Evolutionary conservation across 2,888 invertebrate species (phyloP), one percentile per base, ranked within the genome.

Genomic region (Coelopa pilipes): DNA sequence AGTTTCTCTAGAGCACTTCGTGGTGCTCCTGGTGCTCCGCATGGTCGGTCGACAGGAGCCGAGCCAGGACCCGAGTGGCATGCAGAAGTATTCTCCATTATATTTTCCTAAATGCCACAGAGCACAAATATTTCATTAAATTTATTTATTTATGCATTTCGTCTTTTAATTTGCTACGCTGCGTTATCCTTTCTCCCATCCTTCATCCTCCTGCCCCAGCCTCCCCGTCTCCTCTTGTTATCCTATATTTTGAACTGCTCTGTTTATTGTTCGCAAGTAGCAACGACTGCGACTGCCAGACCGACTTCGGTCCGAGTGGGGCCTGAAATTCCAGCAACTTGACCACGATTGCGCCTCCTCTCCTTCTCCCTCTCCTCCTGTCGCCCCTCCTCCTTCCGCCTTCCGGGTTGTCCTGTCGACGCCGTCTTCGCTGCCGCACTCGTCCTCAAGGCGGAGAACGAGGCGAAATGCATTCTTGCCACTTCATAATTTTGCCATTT

Each of bases 81-180:
- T 24, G 57, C 46, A 46, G 15, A n/a, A 70, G 59, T 24, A 24
- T 17, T 12, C 53, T 67, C 24, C 21, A 13, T 66, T 50, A 19
- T 60, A 53, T 70, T 34, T 50, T 62, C 34, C 24, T 21, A 17
- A 53, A 24, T 53, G 15, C 53, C 62, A 70, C 49, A 11, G 17
- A 13, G 11, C 11, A 19, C 13, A 46, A 62, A 74, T 74, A 72
- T 72, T 75, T 77, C 73, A 70, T 73, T 74, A 75, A 74, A 76
- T 72, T 73, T 73, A 67, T 76, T 70, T 70, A n/a, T 45, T 17
- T 34, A 34, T 34, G 34, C 34, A 34, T 34, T 34, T 34, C 34
- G 19, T 67, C 66, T 76, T 74, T 71, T 76, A 75, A 76, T 77
- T 76, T 76, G 72, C 72, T 74, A 70, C 66, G 57, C 72, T 73